Evolutionary conservation across 2,113 vertebrate genomes (phyloP), one percentile per base, ranked within the genome.

Genomic region (Recurvirostra avosetta): DNA sequence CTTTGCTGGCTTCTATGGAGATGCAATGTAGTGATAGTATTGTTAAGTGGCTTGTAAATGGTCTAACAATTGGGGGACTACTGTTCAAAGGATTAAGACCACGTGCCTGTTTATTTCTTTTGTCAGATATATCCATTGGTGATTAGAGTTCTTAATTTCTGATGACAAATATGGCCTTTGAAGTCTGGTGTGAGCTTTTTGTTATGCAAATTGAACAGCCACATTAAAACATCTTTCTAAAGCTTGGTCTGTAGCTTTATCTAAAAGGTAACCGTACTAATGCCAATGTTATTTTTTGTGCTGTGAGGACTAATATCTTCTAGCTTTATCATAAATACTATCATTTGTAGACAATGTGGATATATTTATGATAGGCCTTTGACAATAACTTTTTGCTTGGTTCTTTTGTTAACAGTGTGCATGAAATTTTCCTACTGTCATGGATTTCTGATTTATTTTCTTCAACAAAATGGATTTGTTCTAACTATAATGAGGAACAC

Each of bases 121-220:
- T 87, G 61, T 89, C 55, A 65, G 83, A 76, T 92, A 19, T 81
- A 78, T 74, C 79, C 34, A 22, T 86, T 96, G n/a, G 29, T 88
- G 71, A 86, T 90, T 81, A 56, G 40, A 78, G 43, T 61, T 86
- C 40, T 68, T 91, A 65, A 85, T 91, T 94, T 97, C 83, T 92
- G 19, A 49, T 91, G 49, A 62, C 50, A 92, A 29, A 75, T 62
- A n/a, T 0, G 7, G 34, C 13, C 76, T 92, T 94, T 96, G 86
- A 95, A 89, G 76, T 92, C 72, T 71, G 21, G 2, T 53, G 21
- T 61, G 75, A 92, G 61, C 52, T 86, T 86, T 92, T 81, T 85
- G 21, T 95, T 91, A 58, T 3, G 19, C 61, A 89, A 68, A 94
- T 87, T 56, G 36, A 91, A 65, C 53, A 63, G 41, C 75, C 92